Evolutionary conservation across 2,113 vertebrate species (phyloP).

Genomic region (Gadus macrocephalus): DNA sequence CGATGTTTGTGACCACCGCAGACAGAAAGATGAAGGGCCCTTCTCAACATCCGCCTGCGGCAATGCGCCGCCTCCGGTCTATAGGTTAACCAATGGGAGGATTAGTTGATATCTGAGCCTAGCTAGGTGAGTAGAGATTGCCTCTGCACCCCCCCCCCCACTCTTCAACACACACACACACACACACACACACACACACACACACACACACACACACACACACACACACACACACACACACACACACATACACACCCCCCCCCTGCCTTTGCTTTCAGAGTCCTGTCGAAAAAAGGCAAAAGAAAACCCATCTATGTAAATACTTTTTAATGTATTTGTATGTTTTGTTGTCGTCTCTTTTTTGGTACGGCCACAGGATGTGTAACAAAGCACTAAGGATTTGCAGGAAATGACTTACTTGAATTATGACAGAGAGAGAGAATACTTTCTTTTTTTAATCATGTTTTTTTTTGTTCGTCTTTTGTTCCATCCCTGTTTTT

Average conservation of each 20-base stretch:
- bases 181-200: too few species aligned
- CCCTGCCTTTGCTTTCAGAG: conserved; percentile 21
- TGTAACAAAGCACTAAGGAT: conserved; percentile 18
- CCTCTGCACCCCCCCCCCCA: conserved; percentile 11
- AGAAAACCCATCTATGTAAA: conserved; percentile 40
- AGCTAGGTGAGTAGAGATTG: conserved; percentile 60
- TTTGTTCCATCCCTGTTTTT: not conserved
- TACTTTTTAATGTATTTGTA: conserved; percentile 60
- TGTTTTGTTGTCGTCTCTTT: conserved; percentile 46
- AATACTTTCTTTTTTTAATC: conserved; percentile 42
- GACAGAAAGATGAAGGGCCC: conserved; percentile 28
- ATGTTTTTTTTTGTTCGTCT: conserved; percentile 8
- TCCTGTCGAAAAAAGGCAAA: conserved; percentile 34
- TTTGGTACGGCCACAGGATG: conserved; percentile 58
- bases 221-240: too few species aligned
- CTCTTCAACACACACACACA: too few species aligned
- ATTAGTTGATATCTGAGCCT: conserved; percentile 57
- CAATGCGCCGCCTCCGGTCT: conserved; percentile 36
- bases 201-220: too few species aligned
- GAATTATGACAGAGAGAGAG: conserved; percentile 33
- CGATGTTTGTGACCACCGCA: conserved; percentile 39
- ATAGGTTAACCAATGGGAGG: conserved; percentile 49
- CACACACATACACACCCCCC: too few species aligned
- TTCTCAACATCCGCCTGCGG: too few species aligned
- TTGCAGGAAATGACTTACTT: conserved; percentile 5